phyloP scores from a whole-genome alignment of 2,888 invertebrate species.

The Epinotia nisella region DNA sequence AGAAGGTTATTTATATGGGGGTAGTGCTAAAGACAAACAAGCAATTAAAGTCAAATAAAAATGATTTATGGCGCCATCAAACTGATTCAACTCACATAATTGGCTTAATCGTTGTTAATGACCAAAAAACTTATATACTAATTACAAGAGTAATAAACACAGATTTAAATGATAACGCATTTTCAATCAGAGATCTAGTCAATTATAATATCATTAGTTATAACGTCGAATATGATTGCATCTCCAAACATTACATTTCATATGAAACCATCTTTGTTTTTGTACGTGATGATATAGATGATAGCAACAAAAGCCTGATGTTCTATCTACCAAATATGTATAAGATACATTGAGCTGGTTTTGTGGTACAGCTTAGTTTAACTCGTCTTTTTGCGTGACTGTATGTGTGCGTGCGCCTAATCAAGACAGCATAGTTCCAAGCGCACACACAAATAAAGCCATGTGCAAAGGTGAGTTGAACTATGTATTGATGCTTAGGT shows the following conservation, averaged over 20 bases:
- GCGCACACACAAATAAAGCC: too few relatives aligned
- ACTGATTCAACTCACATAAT: constrained; percentile 34
- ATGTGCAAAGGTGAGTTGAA: too few relatives aligned
- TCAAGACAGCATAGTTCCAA: too few relatives aligned
- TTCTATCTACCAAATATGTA: background rate
- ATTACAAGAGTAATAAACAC: constrained; percentile 35
- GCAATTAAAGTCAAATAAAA: constrained; percentile 42
- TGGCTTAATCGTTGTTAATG: constrained; percentile 41
- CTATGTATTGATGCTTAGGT: background rate
- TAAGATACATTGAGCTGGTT: background rate
- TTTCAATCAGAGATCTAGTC: constrained; percentile 75
- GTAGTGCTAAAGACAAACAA: constrained; percentile 34
- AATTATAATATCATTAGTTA: constrained; percentile 66
- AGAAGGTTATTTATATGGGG: constrained; percentile 4
- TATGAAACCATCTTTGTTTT: constrained; percentile 34
- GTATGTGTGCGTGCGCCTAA: too few relatives aligned
- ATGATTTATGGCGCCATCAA: constrained; percentile 43
- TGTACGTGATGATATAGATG: constrained; percentile 14
- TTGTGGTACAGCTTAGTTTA: too few relatives aligned
- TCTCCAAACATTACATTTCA: constrained; percentile 56
- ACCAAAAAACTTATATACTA: constrained; percentile 34
- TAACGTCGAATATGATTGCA: constrained; percentile 75
- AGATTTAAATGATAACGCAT: constrained; percentile 50
- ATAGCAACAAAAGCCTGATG: constrained; percentile 14
- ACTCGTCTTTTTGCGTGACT: too few relatives aligned